phyloP scores from a whole-genome alignment of 2,888 invertebrate genomes.

The Glaucopsyche alexis region DNA sequence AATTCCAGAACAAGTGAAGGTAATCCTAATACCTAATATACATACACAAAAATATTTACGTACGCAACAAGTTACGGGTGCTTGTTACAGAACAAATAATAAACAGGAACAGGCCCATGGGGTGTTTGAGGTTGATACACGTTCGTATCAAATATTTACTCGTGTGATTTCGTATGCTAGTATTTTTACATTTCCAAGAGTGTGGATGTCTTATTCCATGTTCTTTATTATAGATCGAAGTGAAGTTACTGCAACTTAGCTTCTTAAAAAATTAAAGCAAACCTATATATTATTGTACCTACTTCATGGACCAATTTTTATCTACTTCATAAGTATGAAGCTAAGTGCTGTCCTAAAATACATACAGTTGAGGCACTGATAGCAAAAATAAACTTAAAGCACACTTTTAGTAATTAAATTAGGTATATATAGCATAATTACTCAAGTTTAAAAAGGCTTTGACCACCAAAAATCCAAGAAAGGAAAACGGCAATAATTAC shows the following conservation, averaged over 20 bases:
- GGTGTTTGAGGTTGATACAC: background rate
- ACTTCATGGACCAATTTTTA: too few species aligned
- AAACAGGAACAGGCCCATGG: background rate
- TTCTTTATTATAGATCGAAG: background rate
- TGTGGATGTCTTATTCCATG: background rate
- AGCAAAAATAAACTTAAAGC: too few species aligned
- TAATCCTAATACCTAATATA: constrained; percentile 6
- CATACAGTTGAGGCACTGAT: too few species aligned
- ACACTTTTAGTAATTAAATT: too few species aligned
- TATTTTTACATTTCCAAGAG: background rate
- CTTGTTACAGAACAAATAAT: constrained; percentile 6
- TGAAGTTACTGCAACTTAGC: too few species aligned
- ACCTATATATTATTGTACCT: too few species aligned
- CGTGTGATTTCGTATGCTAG: background rate
- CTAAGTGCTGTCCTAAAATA: too few species aligned
- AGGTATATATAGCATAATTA: background rate
- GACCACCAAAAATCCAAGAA: background rate
- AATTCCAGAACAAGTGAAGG: background rate
- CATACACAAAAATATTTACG: constrained; percentile 4
- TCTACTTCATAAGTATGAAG: too few species aligned
- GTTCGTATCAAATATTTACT: background rate
- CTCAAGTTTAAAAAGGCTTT: background rate
- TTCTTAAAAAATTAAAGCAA: too few species aligned
- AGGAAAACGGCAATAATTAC: background rate
- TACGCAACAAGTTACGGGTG: background rate